Evolutionary conservation across 1,140 invertebrate genomes (phyloP).

Genomic region (Eupristina koningsbergeri): DNA sequence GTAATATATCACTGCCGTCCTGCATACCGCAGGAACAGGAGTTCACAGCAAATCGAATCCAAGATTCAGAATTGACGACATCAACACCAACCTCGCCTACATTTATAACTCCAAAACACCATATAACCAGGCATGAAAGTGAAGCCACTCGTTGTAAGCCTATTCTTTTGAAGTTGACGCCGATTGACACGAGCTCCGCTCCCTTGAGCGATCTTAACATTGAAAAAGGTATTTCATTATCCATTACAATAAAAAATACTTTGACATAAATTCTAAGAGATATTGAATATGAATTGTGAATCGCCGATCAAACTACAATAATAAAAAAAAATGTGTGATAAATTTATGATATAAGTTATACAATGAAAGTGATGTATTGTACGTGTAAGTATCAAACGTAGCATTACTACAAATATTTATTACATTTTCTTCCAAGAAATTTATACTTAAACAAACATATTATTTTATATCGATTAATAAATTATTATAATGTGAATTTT

Average conservation of each 20-base stretch:
- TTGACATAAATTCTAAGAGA: too few species aligned
- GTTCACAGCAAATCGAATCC: background rate
- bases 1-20: slow-evolving; percentile 67
- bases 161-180: slow-evolving; percentile 64
- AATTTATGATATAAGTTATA: background rate
- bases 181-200: slow-evolving; percentile 58
- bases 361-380: background rate
- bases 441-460: too few species aligned
- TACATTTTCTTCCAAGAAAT: too few species aligned
- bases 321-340: background rate
- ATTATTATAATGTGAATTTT: too few species aligned
- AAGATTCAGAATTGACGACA: background rate
- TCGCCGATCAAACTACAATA: too few species aligned
- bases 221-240: slow-evolving; percentile 57
- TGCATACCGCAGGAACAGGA: slow-evolving; percentile 66
- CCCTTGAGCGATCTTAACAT: slow-evolving; percentile 60
- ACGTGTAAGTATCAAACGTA: too few species aligned
- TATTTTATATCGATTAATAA: too few species aligned
- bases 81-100: background rate
- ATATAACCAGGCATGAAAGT: background rate
- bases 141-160: slow-evolving; percentile 42
- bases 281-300: too few species aligned
- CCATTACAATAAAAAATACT: background rate
- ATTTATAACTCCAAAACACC: background rate
- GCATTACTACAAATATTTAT: too few species aligned